Base-by-base conservation (phyloP, 1,140 invertebrate species). In the Lanistes nyassanus region DNA sequence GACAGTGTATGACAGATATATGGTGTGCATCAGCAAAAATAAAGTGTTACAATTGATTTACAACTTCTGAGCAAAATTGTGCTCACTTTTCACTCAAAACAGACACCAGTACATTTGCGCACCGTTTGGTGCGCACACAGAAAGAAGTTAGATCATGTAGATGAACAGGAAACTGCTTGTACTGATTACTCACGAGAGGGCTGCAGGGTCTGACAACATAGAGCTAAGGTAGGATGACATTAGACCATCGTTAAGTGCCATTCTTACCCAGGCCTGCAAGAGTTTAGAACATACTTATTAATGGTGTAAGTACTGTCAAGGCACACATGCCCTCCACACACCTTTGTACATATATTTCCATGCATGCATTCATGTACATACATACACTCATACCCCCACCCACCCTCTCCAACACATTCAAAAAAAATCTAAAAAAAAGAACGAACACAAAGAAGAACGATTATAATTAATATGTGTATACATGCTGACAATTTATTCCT, bases 181-280 rank as follows among this genome's bases (percentile, higher is more conserved):
- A 56, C 19, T n/a, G 26, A 64, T 34, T 74, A 80, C 83, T 79
- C 81, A 86, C 85, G 76, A 75, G 26, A 97, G 85, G 1, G 93
- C 90, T n/a, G 90, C 92, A 73, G 91, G 91, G 83, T 96, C 94
- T 67, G 92, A 91, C 0, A 92, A 89, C 82, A 97, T 93, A 2
- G 94, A 93, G 56, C 92, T 92, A 53, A 98, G 89, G 85, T 98
- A 98, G 62, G 95, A 96, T 3, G 93, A 93, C 60, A 98, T 89
- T 0, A 97, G 87, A 7, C 94, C 94, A 83, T 98, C 96, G 88
- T 98, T 98, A 0, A 98, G 87, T 0, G 95, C 94, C 70, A 96
- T 87, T 4, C 97, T 90, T 13, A 98, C 91, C 97, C 96, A 98
- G 9, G 95, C 87, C 86, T 87, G 71, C 31, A 78, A n/a, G n/a